Evolutionary conservation across 2,888 invertebrate genomes (phyloP), one percentile per base, ranked within the genome.

Genomic region (Epirrita christyi): DNA sequence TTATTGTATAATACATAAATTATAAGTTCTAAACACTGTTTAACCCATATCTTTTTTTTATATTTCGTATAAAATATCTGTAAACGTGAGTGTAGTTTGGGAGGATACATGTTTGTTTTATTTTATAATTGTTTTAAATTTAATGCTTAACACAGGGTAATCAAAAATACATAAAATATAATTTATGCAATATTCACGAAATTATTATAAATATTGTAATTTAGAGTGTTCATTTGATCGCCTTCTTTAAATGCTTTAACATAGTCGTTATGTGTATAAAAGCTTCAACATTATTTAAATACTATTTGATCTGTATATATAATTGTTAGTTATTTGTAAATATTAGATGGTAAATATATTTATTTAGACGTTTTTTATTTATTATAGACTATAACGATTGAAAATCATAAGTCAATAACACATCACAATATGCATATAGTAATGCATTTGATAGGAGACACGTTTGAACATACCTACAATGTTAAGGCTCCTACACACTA

Each of bases 191-290:
- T 42, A 57, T 47, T 50, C 58, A 55, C 37, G 10, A 59, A 56
- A 47, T 59, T 36, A 59, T 53, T 54, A 34, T 60, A 29, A 42
- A 38, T 28, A 55, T 53, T 54, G 54, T 58, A 61, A 64, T 56
- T 61, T n/a, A 81, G 80, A 82, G 83, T 85, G 85, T 86, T 88
- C 83, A 82, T 85, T 88, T 86, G 73, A 82, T 86, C 83, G 92
- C 91, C 91, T 91, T 90, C 83, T 80, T 76, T 81, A 84, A n/a
- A 89, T 88, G 92, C 91, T 91, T 91, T 90, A 90, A 91, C 68
- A 78, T 88, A 88, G 85, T 82, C 70, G 78, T 80, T 73, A 83
- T 62, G 75, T 62, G 75, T 84, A 85, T 80, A 78, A 73, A 81
- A 72, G 82, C 80, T 80, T 79, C 55, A 54, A 76, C 77, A 72